These are phyloP conservation scores for Coecobrya sp. DNA, from an alignment of 2,888 invertebrate genomes.

Conservation along the genomic window DNA sequence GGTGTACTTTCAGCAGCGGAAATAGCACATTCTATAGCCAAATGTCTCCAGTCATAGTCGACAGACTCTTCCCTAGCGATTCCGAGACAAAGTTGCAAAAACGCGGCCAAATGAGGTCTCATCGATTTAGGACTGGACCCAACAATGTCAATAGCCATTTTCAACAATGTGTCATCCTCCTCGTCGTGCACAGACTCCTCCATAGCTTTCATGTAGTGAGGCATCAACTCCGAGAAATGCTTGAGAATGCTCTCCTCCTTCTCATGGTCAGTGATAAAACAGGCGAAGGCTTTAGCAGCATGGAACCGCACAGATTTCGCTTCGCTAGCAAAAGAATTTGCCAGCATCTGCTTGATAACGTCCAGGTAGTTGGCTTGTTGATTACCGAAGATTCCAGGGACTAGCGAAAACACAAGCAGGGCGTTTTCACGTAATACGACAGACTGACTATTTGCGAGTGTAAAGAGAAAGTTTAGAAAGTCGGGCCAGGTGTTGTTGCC, in stretches of 20 bases:
- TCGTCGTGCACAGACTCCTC: slow-evolving; percentile 87
- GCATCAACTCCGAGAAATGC: slow-evolving; percentile 95
- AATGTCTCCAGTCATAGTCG: slow-evolving; percentile 84
- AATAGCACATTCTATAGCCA: slow-evolving; percentile 89
- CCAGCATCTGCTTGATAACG: slow-evolving; percentile 98
- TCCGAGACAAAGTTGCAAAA: slow-evolving; percentile 94
- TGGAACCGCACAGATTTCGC: slow-evolving; percentile 87
- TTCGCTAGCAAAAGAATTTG: slow-evolving; percentile 92
- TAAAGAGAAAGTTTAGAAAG: slow-evolving; percentile 96
- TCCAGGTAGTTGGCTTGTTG: slow-evolving; percentile 97
- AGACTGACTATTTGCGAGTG: slow-evolving; percentile 95
- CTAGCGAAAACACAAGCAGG: slow-evolving; percentile 97
- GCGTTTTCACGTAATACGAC: slow-evolving; percentile 96
- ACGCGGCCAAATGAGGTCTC: slow-evolving; percentile 94
- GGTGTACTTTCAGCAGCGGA: slow-evolving; percentile 97
- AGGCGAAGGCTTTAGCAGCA: slow-evolving; percentile 89
- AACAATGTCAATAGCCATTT: slow-evolving; percentile 97
- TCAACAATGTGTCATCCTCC: slow-evolving; percentile 96
- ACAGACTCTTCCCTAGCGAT: slow-evolving; percentile 81
- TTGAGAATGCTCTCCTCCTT: slow-evolving; percentile 97
- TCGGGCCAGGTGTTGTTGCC: slow-evolving; percentile 99
- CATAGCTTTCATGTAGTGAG: slow-evolving; percentile 88
- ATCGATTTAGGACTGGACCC: slow-evolving; percentile 97
- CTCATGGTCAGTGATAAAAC: slow-evolving; percentile 96
- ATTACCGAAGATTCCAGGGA: slow-evolving; percentile 99